Percentiles rank a stretch among this genome's conserved stretches.
Evolutionary conservation across 2,113 vertebrate species (phyloP).

Genomic region (Ailurus styani): DNA sequence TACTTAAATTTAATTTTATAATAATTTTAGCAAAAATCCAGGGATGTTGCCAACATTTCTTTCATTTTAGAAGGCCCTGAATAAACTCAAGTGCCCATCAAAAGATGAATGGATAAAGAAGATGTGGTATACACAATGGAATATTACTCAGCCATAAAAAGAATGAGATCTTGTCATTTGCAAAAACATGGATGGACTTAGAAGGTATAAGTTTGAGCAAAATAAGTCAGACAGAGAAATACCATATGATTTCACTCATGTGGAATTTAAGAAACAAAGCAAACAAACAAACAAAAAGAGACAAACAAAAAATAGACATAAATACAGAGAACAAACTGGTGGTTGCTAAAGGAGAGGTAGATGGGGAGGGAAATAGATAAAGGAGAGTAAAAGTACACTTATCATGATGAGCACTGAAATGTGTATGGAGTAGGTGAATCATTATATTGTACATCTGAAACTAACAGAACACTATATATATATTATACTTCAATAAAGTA

Average conservation of each 20-base stretch:
- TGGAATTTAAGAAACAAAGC: not conserved
- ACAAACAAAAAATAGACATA: not conserved
- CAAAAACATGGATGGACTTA: not conserved
- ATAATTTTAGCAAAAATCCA: not conserved
- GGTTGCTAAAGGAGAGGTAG: not conserved
- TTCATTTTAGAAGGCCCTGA: not conserved
- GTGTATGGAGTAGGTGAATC: not conserved
- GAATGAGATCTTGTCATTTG: not conserved
- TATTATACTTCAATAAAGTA: not conserved
- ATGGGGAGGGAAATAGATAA: not conserved
- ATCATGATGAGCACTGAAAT: not conserved
- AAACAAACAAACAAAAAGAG: not conserved
- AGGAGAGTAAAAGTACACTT: not conserved
- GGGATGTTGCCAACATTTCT: not conserved
- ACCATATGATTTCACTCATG: not conserved
- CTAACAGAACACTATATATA: not conserved
- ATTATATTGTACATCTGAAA: not conserved
- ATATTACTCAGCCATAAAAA: not conserved
- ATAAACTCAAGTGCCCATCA: not conserved
- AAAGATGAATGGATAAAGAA: not conserved
- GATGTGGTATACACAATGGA: not conserved
- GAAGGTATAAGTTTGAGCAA: not conserved
- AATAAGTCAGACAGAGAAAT: not conserved
- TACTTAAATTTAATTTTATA: conserved; percentile 5
- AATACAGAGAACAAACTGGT: not conserved